Base-by-base conservation (phyloP, 2,888 invertebrate genomes). In the Mystacides longicornis region DNA sequence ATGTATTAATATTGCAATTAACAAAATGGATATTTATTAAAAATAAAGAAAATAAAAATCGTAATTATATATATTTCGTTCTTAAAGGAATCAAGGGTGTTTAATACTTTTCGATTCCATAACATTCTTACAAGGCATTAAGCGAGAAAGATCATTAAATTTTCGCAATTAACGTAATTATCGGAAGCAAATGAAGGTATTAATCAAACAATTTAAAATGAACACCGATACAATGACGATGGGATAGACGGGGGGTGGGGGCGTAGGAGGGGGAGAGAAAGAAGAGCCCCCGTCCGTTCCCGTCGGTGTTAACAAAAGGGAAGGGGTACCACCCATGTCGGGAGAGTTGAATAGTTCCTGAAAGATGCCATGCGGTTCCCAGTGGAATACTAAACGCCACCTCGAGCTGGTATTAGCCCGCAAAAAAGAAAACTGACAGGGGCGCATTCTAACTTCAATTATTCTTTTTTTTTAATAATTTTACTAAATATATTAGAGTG, bases 331-430 rank as follows among this genome's bases (percentile, higher is more conserved):
- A 31, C 23, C 23, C 31, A n/a, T 18, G 43, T 23, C 47, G 56
- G 49, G 55, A 23, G 46, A 23, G 54, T 19, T 42, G 55, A 52
- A 55, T 51, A 57, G 57, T 55, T 57, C 49, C 49, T 52, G 58
- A 52, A 55, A 47, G 56, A 58, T 50, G 52, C 55, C 52, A 45
- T 48, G 53, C 45, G 45, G 51, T 21, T 53, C 57, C 52, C 55
- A 18, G 46, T 50, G 57, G 59, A 59, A 59, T 59, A 59, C 59
- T 59, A 59, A 59, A 57, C 57, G 57, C 49, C 53, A 27, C 55
- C 56, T 42, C 54, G 59, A 56, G 16, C 37, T 37, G 37, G 57
- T 59, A 59, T 57, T 60, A 57, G 57, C 58, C 49, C 52, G 49
- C 56, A 54, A 51, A 56, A 59, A 56, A 59, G 50, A 57, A 47